These are phyloP conservation scores for Zoanthus sociatus DNA, from an alignment of 92 coral and sea anemone species.

Conservation along the genomic window DNA sequence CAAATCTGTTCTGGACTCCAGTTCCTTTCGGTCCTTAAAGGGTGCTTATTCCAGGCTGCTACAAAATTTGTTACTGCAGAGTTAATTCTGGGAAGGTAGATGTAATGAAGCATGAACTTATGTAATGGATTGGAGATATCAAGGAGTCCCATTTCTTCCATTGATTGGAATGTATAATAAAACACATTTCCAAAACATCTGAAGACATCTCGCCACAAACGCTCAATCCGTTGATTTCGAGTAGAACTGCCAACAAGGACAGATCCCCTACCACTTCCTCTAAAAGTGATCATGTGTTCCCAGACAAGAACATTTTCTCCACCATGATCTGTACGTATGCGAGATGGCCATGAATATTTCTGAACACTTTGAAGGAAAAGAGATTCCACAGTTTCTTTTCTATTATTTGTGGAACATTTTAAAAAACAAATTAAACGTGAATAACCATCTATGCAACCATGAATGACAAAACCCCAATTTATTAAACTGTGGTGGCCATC, in stretches of 20 bases:
- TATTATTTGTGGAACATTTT: conserved; percentile 72
- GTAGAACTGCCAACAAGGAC: conserved; percentile 63
- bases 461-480: conserved; percentile 30
- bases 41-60: conserved; percentile 79
- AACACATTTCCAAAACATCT: conserved; percentile 68
- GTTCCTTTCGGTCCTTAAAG: conserved; percentile 74
- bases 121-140: conserved; percentile 58
- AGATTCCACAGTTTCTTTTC: conserved; percentile 57
- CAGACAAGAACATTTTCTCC: conserved; percentile 67
- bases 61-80: conserved; percentile 64
- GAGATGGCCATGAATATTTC: conserved; percentile 61
- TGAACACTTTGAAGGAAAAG: conserved; percentile 57
- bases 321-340: conserved; percentile 66
- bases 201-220: conserved; percentile 76
- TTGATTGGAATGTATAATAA: conserved; percentile 64
- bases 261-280: conserved; percentile 64
- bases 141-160: conserved; percentile 69
- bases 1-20: conserved; percentile 79
- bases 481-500: conserved; percentile 76
- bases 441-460: conserved; percentile 68
- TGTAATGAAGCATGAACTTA: conserved; percentile 64
- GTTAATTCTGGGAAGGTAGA: conserved; percentile 66
- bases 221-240: conserved; percentile 68
- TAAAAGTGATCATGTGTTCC: conserved; percentile 55
- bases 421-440: conserved; percentile 59